Conservation (phyloP, 1,140 invertebrate species). For the Thaumatotibia leucotreta region DNA sequence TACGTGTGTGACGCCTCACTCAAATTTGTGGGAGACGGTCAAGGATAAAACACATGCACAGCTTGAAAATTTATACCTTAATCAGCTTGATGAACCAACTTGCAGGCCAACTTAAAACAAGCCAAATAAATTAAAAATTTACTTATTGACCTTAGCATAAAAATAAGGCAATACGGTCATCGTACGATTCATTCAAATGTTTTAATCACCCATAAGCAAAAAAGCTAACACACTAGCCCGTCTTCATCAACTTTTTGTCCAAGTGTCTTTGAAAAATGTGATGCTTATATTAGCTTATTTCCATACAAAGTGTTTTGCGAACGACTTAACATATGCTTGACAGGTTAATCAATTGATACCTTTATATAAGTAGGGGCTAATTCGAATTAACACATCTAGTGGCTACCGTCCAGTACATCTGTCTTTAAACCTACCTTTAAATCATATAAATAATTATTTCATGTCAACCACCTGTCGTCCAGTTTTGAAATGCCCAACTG, state of each 20-base stretch:
- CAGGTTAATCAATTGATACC: slow-evolving; percentile 17
- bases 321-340: slow-evolving; percentile 22
- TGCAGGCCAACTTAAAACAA: no score
- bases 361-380: neutral
- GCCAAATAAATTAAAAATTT: no score
- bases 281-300: slow-evolving; percentile 50
- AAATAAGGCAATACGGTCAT: neutral
- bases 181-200: neutral
- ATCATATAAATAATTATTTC: no score
- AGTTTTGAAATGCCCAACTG: neutral
- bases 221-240: neutral
- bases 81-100: no score
- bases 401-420: no score
- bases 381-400: no score
- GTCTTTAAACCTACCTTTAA: no score
- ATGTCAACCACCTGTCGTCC: neutral
- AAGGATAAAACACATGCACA: neutral
- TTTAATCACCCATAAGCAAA: slow-evolving; percentile 3
- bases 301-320: slow-evolving; percentile 64
- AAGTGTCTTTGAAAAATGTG: slow-evolving; percentile 40
- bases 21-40: neutral
- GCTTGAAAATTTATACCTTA: no score
- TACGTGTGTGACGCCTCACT: neutral
- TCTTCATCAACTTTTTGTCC: slow-evolving; percentile 34
- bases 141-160: neutral